A percentile compares a stretch with the other conserved stretches of the same genome.
Conservation (phyloP, 2,113 vertebrate genomes). For the Otus sunia region DNA sequence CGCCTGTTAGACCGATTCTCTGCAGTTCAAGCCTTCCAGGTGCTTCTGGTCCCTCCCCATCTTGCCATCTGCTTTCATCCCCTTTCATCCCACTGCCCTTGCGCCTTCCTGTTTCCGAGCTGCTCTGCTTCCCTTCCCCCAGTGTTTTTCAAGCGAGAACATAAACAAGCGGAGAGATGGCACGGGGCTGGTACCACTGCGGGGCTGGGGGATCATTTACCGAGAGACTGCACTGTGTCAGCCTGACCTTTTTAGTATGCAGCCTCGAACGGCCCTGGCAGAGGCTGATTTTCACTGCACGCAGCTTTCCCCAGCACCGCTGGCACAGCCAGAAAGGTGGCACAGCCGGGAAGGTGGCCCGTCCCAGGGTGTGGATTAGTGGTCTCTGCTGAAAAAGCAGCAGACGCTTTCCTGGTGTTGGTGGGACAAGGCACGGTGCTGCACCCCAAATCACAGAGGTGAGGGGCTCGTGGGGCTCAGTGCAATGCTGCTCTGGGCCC, state of each 20-base stretch:
- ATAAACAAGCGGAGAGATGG: not conserved
- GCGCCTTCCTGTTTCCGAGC: accelerated
- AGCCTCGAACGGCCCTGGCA: not conserved
- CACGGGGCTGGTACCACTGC: not conserved
- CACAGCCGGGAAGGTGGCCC: not conserved
- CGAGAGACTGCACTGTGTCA: not conserved
- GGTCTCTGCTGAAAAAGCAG: not conserved
- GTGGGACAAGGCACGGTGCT: not conserved
- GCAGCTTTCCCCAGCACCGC: not conserved
- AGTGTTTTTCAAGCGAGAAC: not conserved
- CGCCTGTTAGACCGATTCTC: accelerated
- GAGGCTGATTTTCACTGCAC: not conserved
- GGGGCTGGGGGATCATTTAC: not conserved
- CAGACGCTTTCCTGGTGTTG: accelerated
- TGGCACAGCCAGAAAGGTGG: not conserved
- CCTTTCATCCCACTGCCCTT: not conserved
- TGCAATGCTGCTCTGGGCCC: not conserved
- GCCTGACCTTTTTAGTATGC: slow-evolving; percentile 29
- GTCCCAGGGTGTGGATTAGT: accelerated
- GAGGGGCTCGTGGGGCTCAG: not conserved
- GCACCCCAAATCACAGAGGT: not conserved
- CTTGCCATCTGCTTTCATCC: not conserved
- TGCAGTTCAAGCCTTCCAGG: not conserved
- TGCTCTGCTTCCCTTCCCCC: not conserved
- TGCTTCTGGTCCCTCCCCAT: not conserved